Evolutionary conservation across 2,113 vertebrate genomes (phyloP).

Genomic region (Centrocercus urophasianus): DNA sequence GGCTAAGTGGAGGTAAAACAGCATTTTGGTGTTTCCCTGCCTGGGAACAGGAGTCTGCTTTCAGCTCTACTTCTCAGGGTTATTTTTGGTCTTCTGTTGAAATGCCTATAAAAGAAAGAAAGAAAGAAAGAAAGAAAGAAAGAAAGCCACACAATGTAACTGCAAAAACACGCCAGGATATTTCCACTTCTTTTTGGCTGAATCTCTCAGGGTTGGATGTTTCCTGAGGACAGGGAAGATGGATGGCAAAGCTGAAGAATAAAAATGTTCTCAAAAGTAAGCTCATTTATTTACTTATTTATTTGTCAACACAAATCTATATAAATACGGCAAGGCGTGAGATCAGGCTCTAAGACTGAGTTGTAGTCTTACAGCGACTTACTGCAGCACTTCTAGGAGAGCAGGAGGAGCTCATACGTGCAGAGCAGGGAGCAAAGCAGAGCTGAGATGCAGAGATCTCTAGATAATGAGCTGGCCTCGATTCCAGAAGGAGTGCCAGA

Average conservation of each 20-base stretch:
- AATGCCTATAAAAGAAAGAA: not conserved
- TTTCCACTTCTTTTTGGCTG: not conserved
- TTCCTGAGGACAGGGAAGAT: not conserved
- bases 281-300: too few species aligned
- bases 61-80: not conserved
- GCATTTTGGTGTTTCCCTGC: fast-evolving
- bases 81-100: not conserved
- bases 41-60: not conserved
- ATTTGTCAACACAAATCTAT: not conserved
- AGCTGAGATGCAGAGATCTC: constrained; percentile 42
- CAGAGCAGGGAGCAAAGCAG: constrained; percentile 36
- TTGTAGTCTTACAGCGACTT: too few species aligned
- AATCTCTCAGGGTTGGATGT: not conserved
- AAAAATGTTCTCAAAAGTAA: not conserved
- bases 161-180: not conserved
- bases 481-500: constrained; percentile 57
- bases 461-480: constrained; percentile 47
- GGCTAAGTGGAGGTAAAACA: not conserved
- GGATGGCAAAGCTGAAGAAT: not conserved
- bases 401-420: not conserved
- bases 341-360: not conserved
- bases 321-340: not conserved
- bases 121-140: not conserved
- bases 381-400: not conserved
- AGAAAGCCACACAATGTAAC: not conserved